These are phyloP conservation scores for Crotalus tigris DNA, from an alignment of 2,113 vertebrate genomes.

Conservation along the genomic window DNA sequence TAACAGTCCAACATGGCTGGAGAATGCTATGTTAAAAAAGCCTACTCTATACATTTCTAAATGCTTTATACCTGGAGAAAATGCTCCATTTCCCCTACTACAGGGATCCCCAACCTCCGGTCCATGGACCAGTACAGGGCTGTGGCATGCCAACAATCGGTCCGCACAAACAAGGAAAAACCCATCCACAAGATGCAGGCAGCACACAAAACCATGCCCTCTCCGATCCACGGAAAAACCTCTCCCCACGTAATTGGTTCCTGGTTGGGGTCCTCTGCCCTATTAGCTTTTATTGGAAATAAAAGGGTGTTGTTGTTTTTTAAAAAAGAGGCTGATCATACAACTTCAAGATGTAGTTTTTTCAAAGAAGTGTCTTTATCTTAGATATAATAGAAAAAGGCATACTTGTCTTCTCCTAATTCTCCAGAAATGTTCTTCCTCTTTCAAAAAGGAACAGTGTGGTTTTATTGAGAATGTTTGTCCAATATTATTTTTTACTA, in stretches of 20 bases:
- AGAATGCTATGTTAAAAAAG: neutral
- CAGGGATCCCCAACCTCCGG: too few species aligned
- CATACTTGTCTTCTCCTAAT: neutral
- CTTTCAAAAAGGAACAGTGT: slow-evolving; percentile 7
- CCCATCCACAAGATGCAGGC: too few species aligned
- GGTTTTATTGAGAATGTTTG: neutral
- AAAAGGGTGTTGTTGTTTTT: neutral
- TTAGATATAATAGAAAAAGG: neutral
- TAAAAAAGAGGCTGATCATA: neutral
- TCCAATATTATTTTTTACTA: neutral
- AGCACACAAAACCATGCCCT: too few species aligned
- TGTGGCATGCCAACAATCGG: too few species aligned
- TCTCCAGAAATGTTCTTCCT: slow-evolving; percentile 5
- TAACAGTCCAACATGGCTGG: neutral
- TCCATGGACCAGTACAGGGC: too few species aligned
- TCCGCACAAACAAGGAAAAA: too few species aligned
- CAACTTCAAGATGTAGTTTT: neutral
- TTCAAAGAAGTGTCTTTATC: neutral
- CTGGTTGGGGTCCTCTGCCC: too few species aligned
- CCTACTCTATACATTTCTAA: neutral
- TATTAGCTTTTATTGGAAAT: neutral
- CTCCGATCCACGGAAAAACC: too few species aligned
- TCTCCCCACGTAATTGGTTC: too few species aligned
- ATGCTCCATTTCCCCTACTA: neutral
- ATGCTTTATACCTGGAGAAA: neutral